Percentiles rank a stretch among this genome's conserved stretches.
phyloP scores from a whole-genome alignment of 2,113 vertebrate species.

The Macroglossus sobrinus region DNA sequence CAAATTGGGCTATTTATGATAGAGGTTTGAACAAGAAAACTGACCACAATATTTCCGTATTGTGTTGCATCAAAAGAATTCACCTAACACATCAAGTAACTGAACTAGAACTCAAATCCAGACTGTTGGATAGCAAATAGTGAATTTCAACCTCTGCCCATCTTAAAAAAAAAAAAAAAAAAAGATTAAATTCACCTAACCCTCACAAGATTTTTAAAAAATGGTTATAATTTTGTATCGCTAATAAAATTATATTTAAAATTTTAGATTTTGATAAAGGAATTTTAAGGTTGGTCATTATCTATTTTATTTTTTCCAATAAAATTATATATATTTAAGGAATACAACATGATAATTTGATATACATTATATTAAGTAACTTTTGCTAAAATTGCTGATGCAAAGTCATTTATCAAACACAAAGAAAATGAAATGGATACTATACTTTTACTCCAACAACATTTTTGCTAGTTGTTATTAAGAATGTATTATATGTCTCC shows the following conservation, averaged over 20 bases:
- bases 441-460: not conserved
- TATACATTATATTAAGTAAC: not conserved
- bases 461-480: not conserved
- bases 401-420: not conserved
- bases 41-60: not conserved
- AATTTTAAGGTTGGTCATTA: not conserved
- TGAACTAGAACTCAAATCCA: not conserved
- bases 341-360: not conserved
- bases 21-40: not conserved
- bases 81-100: not conserved
- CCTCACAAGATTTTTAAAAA: not conserved
- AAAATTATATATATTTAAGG: not conserved
- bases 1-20: not conserved
- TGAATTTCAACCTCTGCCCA: not conserved
- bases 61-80: not conserved
- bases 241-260: not conserved
- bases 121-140: not conserved
- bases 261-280: slow-evolving; percentile 17
- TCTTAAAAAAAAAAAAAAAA: not conserved
- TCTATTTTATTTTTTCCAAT: not conserved
- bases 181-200: not conserved
- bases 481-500: not conserved
- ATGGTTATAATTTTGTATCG: not conserved
- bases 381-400: not conserved
- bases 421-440: not conserved